Conservation (phyloP, 2,888 invertebrate genomes). For the Galeruca laticollis region DNA sequence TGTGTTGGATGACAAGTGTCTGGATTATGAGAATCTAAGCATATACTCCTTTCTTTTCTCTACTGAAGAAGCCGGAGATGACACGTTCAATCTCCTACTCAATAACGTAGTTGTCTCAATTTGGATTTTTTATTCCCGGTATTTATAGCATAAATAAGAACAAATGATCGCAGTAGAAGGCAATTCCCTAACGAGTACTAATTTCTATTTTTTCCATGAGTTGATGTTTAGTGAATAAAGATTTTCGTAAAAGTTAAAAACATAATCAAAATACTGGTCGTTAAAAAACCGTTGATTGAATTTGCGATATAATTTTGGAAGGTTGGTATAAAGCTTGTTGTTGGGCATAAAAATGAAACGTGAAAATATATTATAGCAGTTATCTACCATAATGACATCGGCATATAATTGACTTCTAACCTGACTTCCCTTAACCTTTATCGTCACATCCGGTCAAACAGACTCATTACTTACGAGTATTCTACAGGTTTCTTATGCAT, state of each 20-base stretch:
- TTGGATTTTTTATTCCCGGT: no score
- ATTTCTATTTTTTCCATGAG: no score
- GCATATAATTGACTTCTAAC: constrained; percentile 62
- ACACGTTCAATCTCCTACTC: no score
- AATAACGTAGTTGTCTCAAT: no score
- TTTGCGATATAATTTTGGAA: neutral
- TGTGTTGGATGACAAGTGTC: no score
- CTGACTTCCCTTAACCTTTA: constrained; percentile 62
- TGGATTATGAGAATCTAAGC: no score
- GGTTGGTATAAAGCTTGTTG: constrained; percentile 5
- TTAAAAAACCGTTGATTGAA: neutral
- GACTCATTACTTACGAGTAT: constrained; percentile 53
- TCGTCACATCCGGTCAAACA: constrained; percentile 63
- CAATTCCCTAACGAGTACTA: no score
- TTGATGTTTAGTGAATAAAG: no score
- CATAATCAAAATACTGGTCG: neutral
- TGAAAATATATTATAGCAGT: constrained; percentile 41
- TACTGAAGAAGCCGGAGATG: no score
- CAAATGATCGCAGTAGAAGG: no score
- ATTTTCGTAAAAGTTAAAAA: neutral
- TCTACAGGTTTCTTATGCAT: constrained; percentile 52
- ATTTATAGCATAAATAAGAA: no score
- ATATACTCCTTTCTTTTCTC: no score
- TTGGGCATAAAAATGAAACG: constrained; percentile 15
- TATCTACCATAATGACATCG: constrained; percentile 58